These are phyloP conservation scores for Muntiacus reevesi DNA, from an alignment of 2,113 vertebrate species.

Conservation along the genomic window DNA sequence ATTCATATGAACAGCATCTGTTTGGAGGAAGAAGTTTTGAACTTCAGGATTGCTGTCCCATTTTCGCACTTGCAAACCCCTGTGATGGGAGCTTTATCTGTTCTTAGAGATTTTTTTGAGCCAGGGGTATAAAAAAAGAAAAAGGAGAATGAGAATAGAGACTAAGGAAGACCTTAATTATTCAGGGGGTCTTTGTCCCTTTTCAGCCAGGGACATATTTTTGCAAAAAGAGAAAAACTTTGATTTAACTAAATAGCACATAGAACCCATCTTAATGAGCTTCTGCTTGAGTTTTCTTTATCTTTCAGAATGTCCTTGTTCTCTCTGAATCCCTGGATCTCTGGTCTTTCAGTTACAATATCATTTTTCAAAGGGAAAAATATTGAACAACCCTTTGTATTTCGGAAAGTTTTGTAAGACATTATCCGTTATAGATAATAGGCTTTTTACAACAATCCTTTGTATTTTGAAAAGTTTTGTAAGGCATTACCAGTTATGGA, in stretches of 20 bases:
- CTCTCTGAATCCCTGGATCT: not conserved
- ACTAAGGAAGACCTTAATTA: not conserved
- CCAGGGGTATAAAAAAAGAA: not conserved
- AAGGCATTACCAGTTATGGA: not conserved
- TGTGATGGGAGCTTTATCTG: not conserved
- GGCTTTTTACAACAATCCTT: conserved; percentile 3
- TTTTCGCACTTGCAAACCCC: not conserved
- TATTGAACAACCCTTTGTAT: conserved; percentile 5
- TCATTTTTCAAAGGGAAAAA: conserved; percentile 50
- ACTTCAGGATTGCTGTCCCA: not conserved
- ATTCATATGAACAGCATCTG: not conserved
- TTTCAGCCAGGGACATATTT: not conserved
- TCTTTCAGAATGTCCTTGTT: not conserved
- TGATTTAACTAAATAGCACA: not conserved
- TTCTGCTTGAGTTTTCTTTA: conserved; percentile 27
- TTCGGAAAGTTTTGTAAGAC: not conserved
- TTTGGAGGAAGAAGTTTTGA: not conserved
- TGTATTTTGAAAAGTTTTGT: not conserved
- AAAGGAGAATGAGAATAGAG: not conserved
- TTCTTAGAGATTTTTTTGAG: not conserved
- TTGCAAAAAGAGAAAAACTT: conserved; percentile 11
- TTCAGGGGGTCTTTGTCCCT: not conserved
- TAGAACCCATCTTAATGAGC: not conserved
- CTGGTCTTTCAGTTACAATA: conserved; percentile 38
- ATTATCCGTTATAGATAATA: not conserved